A percentile compares a stretch with the other conserved stretches of the same genome.
phyloP scores from a whole-genome alignment of 1,140 invertebrate genomes.

The Dufourea novaeangliae region DNA sequence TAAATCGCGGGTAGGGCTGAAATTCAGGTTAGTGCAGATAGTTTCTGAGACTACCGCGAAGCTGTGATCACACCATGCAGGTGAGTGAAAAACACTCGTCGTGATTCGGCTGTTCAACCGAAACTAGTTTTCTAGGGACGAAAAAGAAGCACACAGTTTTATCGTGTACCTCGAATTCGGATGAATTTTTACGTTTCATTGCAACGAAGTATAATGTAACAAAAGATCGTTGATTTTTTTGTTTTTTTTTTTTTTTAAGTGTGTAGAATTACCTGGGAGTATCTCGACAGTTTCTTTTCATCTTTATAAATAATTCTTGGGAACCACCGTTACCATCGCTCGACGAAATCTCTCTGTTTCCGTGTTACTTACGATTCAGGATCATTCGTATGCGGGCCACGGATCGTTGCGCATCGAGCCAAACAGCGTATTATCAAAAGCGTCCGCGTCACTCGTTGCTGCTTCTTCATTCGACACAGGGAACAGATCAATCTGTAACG shows the following conservation, averaged over 20 bases:
- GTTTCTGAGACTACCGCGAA: conserved; percentile 57
- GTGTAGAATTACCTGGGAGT: too few species aligned
- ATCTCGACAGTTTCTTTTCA: not conserved
- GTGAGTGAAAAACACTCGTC: conserved; percentile 61
- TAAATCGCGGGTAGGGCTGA: conserved; percentile 70
- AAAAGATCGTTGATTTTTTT: too few species aligned
- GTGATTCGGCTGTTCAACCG: not conserved
- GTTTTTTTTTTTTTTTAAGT: too few species aligned
- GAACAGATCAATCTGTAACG: not conserved
- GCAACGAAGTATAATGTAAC: too few species aligned
- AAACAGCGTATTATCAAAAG: conserved; percentile 31
- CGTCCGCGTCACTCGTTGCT: not conserved
- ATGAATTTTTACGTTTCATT: too few species aligned
- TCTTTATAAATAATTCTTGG: conserved; percentile 28
- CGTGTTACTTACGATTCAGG: conserved; percentile 14
- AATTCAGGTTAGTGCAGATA: conserved; percentile 70
- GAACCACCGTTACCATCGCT: conserved; percentile 17
- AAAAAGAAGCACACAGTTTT: too few species aligned
- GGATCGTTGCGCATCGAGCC: conserved; percentile 1
- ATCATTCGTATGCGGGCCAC: conserved; percentile 32
- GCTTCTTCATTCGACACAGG: conserved; percentile 26
- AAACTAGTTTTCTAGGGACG: not conserved
- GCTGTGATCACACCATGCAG: conserved; percentile 61
- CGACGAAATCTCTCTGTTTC: conserved; percentile 35
- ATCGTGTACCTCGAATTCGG: too few species aligned